These are phyloP conservation scores for Drosophila prostipennis DNA, from an alignment of 2,888 invertebrate species.

Conservation along the genomic window DNA sequence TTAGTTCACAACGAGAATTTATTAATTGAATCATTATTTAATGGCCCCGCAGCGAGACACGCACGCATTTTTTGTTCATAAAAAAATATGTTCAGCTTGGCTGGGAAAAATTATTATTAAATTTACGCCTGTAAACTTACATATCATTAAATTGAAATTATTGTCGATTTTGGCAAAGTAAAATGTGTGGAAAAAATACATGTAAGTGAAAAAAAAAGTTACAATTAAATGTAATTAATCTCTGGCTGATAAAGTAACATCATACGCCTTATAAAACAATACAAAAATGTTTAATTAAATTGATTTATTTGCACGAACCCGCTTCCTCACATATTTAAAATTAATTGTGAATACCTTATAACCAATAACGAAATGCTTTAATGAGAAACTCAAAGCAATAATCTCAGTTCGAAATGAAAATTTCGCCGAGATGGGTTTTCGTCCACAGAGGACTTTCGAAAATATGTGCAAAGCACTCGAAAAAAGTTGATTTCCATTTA, in stretches of 20 bases:
- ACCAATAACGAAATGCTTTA: background rate
- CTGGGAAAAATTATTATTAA: background rate
- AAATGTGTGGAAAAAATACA: background rate
- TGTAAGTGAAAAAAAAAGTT: background rate
- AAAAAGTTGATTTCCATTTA: conserved; percentile 9
- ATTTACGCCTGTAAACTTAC: background rate
- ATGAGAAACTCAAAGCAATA: background rate
- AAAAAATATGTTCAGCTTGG: background rate
- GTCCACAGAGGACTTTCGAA: background rate
- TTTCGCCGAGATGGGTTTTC: background rate
- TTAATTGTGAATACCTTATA: background rate
- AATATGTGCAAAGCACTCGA: background rate
- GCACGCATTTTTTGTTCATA: conserved; percentile 5
- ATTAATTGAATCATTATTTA: conserved; percentile 77
- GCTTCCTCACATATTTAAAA: background rate
- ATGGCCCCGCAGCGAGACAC: conserved; percentile 17
- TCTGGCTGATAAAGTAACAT: background rate
- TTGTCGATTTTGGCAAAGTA: background rate
- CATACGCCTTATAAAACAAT: background rate
- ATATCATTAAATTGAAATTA: conserved; percentile 1
- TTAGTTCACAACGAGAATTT: conserved; percentile 67
- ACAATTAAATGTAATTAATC: background rate
- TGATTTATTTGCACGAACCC: background rate
- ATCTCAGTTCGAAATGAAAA: background rate
- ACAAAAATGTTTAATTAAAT: background rate